Evolutionary conservation across 2,888 invertebrate genomes (phyloP), one percentile per base, ranked within the genome.

Genomic region (Poecilobothrus nobilitatus): DNA sequence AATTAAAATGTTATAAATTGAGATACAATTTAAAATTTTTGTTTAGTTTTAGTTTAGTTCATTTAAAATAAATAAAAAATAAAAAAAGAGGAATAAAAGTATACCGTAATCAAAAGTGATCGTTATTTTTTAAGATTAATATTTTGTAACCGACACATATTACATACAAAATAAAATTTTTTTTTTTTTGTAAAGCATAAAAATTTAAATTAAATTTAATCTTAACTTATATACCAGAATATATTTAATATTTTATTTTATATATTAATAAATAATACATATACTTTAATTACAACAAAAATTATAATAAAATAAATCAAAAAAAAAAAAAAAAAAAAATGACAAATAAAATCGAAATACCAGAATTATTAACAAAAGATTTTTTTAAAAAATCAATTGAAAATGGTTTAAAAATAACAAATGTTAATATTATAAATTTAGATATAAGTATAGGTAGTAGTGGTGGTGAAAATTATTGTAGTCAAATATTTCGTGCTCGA

Each of bases 391-490:
- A 78, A 65, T 74, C 76, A 8, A 69, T 79, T 15, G 76, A 77
- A 69, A 77, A 76, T 63, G 78, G 76, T 3, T 65, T 79, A 27
- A 72, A 74, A 53, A 0, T 71, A 73, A 1, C 73, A 9, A 70
- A 74, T n/a, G 69, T 76, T 0, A 53, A 73, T 53, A 67, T 78
- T 0, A 8, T 70, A 21, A 68, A 68, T 4, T 72, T 78, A 0
- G 65, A 75, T 22, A 71, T 76, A 7, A 63, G 68, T 5, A 71
- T 76, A 72, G 79, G 78, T 64, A 78, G 79, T 71, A 72, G 71
- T 62, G 71, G 70, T 1, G 80, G 80, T 0, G 80, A 80, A 53
- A 80, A 80, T 70, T 80, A 77, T 67, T 79, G 78, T 71, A 79
- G 79, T 70, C 72, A 77, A 64, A 79, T 79, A 37, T 80, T 77